Evolutionary conservation across 2,888 invertebrate species (phyloP).

Genomic region (Brassicogethes aeneus): DNA sequence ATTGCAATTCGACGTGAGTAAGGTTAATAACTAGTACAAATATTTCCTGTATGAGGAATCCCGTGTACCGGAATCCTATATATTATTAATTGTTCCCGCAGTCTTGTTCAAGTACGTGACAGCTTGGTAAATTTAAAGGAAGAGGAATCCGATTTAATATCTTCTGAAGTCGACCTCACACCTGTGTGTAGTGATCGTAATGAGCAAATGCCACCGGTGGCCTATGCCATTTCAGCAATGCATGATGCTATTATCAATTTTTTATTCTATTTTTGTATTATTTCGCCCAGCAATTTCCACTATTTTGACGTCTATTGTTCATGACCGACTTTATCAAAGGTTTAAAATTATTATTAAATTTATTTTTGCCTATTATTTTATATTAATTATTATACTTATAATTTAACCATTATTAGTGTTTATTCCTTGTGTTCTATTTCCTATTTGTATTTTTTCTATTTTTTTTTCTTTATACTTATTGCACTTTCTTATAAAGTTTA

Average conservation of each 20-base stretch:
- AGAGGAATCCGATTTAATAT: constrained; percentile 28
- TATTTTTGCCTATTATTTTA: no score
- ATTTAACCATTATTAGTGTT: no score
- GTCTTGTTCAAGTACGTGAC: constrained; percentile 13
- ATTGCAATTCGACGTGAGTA: no score
- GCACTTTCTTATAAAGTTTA: no score
- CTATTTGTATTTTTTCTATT: no score
- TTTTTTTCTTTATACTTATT: no score
- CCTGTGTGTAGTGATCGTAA: constrained; percentile 25
- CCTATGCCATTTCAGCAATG: constrained; percentile 25
- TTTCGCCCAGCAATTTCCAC: constrained; percentile 9
- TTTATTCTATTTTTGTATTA: constrained; percentile 9
- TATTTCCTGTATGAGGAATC: no score
- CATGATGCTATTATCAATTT: constrained; percentile 20
- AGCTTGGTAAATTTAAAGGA: constrained; percentile 15
- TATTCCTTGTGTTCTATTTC: no score
- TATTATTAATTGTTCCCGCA: constrained; percentile 21
- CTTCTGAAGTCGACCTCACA: constrained; percentile 15
- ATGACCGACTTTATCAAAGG: no score
- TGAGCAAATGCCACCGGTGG: constrained; percentile 27
- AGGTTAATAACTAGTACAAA: neutral
- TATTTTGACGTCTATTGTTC: no score
- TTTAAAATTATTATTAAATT: no score
- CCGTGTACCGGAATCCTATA: constrained; percentile 15
- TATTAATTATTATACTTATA: no score